A percentile compares a stretch with the other conserved stretches of the same genome.
Evolutionary conservation across 2,888 invertebrate species (phyloP).

Genomic region (Alloplasta piceator): DNA sequence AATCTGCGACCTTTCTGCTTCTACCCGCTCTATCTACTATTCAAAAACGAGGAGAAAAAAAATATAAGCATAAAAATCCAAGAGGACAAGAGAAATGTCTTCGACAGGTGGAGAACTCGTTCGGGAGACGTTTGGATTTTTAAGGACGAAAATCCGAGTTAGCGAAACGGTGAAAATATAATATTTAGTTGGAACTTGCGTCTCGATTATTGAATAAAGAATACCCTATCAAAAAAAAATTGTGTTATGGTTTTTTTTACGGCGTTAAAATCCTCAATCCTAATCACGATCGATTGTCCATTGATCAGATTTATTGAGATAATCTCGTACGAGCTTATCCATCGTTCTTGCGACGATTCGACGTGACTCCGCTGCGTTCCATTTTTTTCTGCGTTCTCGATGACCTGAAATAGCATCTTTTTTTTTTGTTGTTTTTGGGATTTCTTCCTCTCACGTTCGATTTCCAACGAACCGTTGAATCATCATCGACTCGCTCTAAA

Average conservation of each 20-base stretch:
- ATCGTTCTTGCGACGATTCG: background rate
- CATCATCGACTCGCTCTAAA: background rate
- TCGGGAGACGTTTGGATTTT: constrained; percentile 68
- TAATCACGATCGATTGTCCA: background rate
- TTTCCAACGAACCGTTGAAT: background rate
- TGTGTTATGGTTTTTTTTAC: constrained; percentile 3
- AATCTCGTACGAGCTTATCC: background rate
- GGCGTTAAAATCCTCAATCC: background rate
- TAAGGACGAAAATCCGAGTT: constrained; percentile 68
- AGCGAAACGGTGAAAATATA: constrained; percentile 70
- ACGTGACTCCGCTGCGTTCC: too few species aligned
- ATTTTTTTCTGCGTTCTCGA: constrained; percentile 26
- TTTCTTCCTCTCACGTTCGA: constrained; percentile 4
- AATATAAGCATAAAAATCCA: constrained; percentile 1
- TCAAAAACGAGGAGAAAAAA: constrained; percentile 30
- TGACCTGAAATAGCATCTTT: constrained; percentile 70
- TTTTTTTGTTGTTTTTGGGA: constrained; percentile 17
- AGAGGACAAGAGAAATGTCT: constrained; percentile 45
- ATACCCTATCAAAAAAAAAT: constrained; percentile 63
- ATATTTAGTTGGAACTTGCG: constrained; percentile 71
- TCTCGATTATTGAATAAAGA: constrained; percentile 73
- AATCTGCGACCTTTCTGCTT: constrained; percentile 61
- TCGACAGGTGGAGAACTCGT: constrained; percentile 66
- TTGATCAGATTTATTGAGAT: background rate
- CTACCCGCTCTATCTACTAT: constrained; percentile 34